Evolutionary conservation across 2,888 invertebrate genomes (phyloP).

Genomic region (Dastarcus helophoroides): DNA sequence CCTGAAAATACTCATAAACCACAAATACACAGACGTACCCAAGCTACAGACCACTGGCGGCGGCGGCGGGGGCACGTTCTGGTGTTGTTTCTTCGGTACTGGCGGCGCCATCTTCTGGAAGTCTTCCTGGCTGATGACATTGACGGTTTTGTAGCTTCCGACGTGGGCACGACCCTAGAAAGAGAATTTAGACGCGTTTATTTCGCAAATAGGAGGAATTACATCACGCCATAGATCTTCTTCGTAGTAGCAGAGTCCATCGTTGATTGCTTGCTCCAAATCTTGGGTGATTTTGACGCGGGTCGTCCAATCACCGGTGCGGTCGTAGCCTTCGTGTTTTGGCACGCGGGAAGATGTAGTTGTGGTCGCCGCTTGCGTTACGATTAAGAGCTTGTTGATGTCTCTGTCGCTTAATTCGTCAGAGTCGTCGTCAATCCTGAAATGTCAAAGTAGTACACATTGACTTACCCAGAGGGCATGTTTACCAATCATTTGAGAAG

Average conservation of each 20-base stretch:
- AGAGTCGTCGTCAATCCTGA: constrained; percentile 68
- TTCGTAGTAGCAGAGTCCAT: constrained; percentile 93
- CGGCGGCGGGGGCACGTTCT: constrained; percentile 74
- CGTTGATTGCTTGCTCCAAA: constrained; percentile 88
- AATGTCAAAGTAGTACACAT: constrained; percentile 10
- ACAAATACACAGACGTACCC: not conserved
- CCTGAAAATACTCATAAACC: not conserved
- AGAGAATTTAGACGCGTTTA: not conserved
- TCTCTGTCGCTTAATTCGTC: constrained; percentile 90
- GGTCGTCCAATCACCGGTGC: constrained; percentile 80
- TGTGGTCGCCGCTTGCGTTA: constrained; percentile 55
- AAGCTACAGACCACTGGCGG: constrained; percentile 43
- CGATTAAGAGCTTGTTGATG: constrained; percentile 87
- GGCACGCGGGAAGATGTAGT: constrained; percentile 43
- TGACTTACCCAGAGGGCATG: not conserved
- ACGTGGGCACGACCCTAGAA: too few relatives aligned
- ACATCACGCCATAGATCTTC: constrained; percentile 78
- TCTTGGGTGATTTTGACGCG: constrained; percentile 92
- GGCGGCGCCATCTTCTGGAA: constrained; percentile 69
- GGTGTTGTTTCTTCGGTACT: constrained; percentile 53
- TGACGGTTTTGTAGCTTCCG: constrained; percentile 72
- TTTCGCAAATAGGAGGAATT: constrained; percentile 26
- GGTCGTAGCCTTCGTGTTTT: constrained; percentile 83
- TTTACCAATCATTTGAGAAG: constrained; percentile 65
- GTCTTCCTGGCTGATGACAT: constrained; percentile 76